These are phyloP conservation scores for Haplochromis vanheusdeni DNA, from an alignment of 2,113 vertebrate species.

Conservation along the genomic window DNA sequence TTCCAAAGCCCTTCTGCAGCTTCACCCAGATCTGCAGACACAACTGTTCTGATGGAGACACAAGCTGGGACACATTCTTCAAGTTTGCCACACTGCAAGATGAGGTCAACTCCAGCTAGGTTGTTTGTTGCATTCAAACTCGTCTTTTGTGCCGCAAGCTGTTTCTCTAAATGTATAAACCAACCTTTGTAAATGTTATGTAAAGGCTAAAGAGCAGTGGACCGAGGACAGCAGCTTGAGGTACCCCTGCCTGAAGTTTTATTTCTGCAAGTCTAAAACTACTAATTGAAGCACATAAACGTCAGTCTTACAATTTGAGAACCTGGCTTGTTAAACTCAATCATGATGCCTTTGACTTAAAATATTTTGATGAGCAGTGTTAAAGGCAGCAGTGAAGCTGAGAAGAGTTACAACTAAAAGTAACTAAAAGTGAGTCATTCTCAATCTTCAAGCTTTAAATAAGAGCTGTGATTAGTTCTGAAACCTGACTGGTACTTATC, in stretches of 20 bases:
- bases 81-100: background rate
- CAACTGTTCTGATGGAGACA: background rate
- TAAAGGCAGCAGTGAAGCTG: background rate
- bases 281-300: background rate
- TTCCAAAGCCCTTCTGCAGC: background rate
- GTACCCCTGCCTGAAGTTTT: background rate
- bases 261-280: background rate
- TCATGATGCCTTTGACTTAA: background rate
- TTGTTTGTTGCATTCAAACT: background rate
- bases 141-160: rapidly evolving
- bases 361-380: background rate
- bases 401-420: background rate
- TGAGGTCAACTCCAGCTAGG: background rate
- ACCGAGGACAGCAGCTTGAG: background rate
- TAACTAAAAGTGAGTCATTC: background rate
- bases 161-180: background rate
- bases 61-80: background rate
- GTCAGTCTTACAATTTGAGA: background rate
- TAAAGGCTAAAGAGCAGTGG: background rate
- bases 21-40: background rate
- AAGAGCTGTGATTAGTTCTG: background rate
- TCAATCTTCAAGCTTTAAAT: background rate
- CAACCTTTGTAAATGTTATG: background rate
- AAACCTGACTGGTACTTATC: background rate
- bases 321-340: background rate